Percentiles rank a stretch among this genome's conserved stretches.
These are phyloP conservation scores for Lates japonicus DNA, from an alignment of 2,797 vertebrate species.

Conservation along the genomic window DNA sequence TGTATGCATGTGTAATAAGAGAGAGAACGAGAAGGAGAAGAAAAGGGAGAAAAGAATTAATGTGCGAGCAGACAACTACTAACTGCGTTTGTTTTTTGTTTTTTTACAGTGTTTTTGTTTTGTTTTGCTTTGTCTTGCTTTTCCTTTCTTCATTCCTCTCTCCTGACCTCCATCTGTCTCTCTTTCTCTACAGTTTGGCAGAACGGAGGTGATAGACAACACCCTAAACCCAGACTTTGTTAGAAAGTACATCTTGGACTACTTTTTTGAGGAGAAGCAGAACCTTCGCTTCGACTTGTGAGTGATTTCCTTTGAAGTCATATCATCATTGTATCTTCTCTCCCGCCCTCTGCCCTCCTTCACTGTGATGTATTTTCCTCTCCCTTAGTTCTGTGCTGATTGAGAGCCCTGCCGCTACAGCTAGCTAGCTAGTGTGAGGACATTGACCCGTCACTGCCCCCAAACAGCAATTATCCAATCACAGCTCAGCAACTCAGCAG, in stretches of 20 bases:
- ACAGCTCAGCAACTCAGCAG: not conserved
- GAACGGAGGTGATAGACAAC: conserved; percentile 97
- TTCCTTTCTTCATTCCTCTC: conserved; percentile 31
- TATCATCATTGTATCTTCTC: conserved; percentile 16
- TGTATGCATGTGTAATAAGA: conserved; percentile 6
- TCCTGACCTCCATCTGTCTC: conserved; percentile 33
- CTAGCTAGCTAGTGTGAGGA: conserved; percentile 5
- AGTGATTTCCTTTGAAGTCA: conserved; percentile 77
- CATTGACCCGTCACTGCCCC: not conserved
- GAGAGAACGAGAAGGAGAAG: not conserved
- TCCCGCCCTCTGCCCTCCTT: conserved; percentile 8
- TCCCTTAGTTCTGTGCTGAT: not conserved
- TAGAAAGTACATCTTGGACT: conserved; percentile 95
- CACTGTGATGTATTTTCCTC: not conserved
- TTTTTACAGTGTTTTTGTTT: not conserved
- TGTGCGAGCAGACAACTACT: not conserved
- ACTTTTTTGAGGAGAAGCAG: conserved; percentile 98
- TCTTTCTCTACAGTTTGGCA: conserved; percentile 88
- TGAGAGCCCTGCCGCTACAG: not conserved
- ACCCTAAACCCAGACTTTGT: conserved; percentile 96
- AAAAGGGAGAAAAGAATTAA: not conserved
- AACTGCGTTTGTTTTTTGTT: conserved; percentile 44
- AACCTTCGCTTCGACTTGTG: conserved; percentile 97
- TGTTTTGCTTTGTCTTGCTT: conserved; percentile 29
- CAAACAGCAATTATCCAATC: not conserved